A percentile compares a stretch with the other conserved stretches of the same genome.
phyloP scores from a whole-genome alignment of 2,888 invertebrate genomes.

The Lissocephala sabroskyi region DNA sequence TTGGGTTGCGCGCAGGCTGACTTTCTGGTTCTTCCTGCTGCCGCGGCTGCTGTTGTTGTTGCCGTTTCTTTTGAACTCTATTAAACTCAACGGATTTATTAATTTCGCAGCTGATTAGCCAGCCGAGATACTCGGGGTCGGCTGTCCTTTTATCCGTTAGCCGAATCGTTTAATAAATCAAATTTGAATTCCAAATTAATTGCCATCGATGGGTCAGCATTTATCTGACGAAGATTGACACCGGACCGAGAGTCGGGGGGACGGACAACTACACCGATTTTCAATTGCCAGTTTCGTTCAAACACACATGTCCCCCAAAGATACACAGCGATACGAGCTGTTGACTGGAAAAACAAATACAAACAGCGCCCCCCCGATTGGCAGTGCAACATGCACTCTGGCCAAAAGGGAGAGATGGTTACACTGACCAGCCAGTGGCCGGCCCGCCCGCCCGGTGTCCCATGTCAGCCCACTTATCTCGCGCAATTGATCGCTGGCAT shows the following conservation, averaged over 20 bases:
- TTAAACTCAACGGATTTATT: slow-evolving; percentile 66
- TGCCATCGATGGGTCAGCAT: slow-evolving; percentile 5
- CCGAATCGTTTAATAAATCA: slow-evolving; percentile 54
- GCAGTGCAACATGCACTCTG: no score
- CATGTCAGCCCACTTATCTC: slow-evolving; percentile 42
- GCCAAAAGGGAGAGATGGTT: no score
- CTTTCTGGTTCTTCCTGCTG: background rate
- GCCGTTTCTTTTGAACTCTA: slow-evolving; percentile 60
- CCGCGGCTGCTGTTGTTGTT: slow-evolving; percentile 9
- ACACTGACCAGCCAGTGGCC: no score
- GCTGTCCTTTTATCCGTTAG: slow-evolving; percentile 42
- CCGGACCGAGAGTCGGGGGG: no score
- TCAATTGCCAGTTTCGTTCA: no score
- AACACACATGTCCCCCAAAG: no score
- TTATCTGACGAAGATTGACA: slow-evolving; percentile 47
- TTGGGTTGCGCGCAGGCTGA: slow-evolving; percentile 12
- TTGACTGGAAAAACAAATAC: no score
- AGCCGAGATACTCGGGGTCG: slow-evolving; percentile 53
- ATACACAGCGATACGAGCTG: no score
- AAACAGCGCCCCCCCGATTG: no score
- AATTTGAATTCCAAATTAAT: slow-evolving; percentile 25
- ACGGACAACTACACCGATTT: no score
- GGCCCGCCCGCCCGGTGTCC: background rate
- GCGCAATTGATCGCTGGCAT: slow-evolving; percentile 53
- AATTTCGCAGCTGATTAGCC: slow-evolving; percentile 62